phyloP scores from a whole-genome alignment of 2,888 invertebrate species.

The Clostera curtula region DNA sequence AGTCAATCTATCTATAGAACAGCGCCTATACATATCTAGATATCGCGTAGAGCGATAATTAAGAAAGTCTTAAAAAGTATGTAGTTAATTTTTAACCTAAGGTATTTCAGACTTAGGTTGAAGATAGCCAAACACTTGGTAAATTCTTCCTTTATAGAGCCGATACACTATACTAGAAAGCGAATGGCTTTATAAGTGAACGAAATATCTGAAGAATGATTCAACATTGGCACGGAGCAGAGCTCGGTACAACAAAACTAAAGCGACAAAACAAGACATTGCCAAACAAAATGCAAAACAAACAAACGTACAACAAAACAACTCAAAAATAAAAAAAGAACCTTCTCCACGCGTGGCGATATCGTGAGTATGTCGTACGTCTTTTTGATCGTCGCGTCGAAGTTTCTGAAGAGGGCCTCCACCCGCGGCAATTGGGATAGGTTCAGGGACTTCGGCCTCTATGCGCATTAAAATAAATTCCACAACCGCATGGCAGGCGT shows the following conservation, averaged over 20 bases:
- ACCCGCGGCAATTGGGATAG: conserved; percentile 64
- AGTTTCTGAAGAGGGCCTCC: conserved; percentile 59
- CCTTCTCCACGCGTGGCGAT: conserved; percentile 61
- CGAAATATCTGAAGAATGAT: no score
- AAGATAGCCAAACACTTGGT: no score
- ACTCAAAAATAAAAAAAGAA: conserved; percentile 30
- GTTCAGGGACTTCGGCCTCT: conserved; percentile 71
- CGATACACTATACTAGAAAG: no score
- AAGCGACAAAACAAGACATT: neutral
- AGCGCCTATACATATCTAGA: no score
- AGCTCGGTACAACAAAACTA: neutral
- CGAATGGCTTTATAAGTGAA: no score
- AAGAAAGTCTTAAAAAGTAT: no score
- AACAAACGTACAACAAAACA: conserved; percentile 3
- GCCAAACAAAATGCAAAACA: neutral
- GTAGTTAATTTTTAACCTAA: no score
- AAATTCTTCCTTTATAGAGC: no score
- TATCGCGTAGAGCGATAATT: no score
- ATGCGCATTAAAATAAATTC: no score
- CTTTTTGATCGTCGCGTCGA: conserved; percentile 54
- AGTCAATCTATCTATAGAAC: no score
- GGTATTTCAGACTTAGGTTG: no score
- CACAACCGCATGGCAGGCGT: conserved; percentile 3
- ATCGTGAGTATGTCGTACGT: conserved; percentile 61
- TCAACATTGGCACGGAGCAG: conserved; percentile 4